phyloP scores from a whole-genome alignment of 1,140 invertebrate genomes.

The Ctenoplectra terminalis region DNA sequence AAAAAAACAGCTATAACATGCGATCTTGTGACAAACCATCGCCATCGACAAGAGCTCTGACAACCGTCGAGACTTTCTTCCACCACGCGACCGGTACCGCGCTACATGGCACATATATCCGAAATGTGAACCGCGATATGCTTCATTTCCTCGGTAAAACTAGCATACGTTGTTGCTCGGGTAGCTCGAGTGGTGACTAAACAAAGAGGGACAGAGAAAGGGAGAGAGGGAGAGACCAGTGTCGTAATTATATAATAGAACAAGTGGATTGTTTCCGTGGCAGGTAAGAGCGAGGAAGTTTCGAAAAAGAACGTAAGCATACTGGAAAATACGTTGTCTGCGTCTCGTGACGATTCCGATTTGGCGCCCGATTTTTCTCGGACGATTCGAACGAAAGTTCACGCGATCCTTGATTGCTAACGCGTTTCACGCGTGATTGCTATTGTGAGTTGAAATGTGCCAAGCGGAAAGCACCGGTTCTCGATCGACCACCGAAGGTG shows the following conservation, averaged over 20 bases:
- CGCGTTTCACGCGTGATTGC: not conserved
- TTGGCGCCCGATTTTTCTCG: no score
- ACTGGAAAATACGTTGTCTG: no score
- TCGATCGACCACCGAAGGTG: not conserved
- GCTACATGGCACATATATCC: conserved; percentile 28
- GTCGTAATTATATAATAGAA: conserved; percentile 16
- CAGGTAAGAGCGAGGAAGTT: not conserved
- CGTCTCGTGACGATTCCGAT: not conserved
- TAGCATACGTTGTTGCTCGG: conserved; percentile 33
- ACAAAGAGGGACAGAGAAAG: not conserved
- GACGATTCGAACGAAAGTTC: not conserved
- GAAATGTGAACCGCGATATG: conserved; percentile 42
- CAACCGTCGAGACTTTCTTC: conserved; percentile 13
- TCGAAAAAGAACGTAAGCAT: not conserved
- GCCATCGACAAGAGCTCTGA: no score
- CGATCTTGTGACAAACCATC: no score
- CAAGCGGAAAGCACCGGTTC: not conserved
- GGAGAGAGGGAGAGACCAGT: not conserved
- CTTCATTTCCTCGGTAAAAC: conserved; percentile 46
- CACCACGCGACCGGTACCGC: not conserved
- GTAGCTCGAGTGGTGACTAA: conserved; percentile 2
- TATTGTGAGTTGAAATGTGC: not conserved
- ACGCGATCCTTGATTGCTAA: not conserved
- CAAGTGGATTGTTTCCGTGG: conserved; percentile 16
- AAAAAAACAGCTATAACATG: no score